Conservation (phyloP, 2,797 vertebrate species). For the Sebastiscus albofasciatus region DNA sequence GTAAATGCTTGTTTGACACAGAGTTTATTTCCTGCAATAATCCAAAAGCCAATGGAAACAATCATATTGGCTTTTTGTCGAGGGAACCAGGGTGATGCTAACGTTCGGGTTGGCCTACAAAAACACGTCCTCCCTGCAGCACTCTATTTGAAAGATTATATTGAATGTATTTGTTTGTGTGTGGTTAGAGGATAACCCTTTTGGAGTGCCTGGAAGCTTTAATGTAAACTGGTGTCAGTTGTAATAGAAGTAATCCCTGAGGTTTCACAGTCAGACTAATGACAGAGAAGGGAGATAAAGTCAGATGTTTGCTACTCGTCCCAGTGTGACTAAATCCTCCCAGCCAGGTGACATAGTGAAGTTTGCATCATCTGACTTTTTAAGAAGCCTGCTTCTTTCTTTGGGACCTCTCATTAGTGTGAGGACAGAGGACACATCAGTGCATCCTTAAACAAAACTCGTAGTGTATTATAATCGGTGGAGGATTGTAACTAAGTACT, state of each 20-base stretch:
- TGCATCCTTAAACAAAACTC: not conserved
- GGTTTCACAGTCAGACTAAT: constrained; percentile 28
- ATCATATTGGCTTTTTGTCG: too few species aligned
- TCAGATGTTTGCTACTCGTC: not conserved
- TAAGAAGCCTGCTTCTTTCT: not conserved
- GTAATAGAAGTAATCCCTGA: not conserved
- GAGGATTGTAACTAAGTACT: too few species aligned
- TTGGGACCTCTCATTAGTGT: not conserved
- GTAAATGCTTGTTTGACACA: too few species aligned
- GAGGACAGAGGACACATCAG: too few species aligned
- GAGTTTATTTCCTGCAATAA: too few species aligned
- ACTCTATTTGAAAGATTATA: not conserved
- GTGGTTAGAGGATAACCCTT: not conserved
- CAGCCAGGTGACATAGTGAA: not conserved
- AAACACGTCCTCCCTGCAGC: too few species aligned
- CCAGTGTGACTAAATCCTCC: not conserved
- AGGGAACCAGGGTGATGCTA: too few species aligned
- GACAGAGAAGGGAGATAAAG: not conserved
- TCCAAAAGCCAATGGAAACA: too few species aligned
- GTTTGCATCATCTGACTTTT: not conserved
- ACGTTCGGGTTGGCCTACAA: too few species aligned
- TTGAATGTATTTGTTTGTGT: not conserved
- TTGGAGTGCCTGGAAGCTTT: not conserved
- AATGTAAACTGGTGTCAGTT: not conserved
- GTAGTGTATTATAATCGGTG: not conserved